Conservation (phyloP, 2,113 vertebrate genomes). For the Cebidichthys violaceus region DNA sequence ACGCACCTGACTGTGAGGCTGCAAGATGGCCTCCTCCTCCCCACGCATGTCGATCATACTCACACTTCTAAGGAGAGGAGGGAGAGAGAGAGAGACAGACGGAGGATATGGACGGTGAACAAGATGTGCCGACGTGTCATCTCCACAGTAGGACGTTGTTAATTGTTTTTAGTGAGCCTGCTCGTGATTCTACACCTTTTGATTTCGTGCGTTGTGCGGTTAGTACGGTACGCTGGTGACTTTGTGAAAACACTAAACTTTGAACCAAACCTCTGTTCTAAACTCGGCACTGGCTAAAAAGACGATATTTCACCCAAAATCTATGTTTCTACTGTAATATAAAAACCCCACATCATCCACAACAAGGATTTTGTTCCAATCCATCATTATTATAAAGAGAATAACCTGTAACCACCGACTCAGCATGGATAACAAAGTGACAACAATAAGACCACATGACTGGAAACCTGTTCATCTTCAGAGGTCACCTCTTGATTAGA, state of each 20-base stretch:
- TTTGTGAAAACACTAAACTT: neutral
- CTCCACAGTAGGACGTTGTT: neutral
- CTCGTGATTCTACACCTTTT: neutral
- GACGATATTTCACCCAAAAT: neutral
- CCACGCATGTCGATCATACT: constrained; percentile 97
- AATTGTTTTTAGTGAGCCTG: neutral
- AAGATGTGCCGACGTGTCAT: neutral
- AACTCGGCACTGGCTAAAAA: neutral
- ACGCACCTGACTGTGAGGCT: constrained; percentile 92
- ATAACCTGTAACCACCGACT: neutral
- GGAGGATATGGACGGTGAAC: neutral
- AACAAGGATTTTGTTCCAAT: neutral
- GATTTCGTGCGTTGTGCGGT: neutral
- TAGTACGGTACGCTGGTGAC: neutral
- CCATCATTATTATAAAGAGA: neutral
- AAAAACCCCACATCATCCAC: neutral
- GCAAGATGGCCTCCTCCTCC: constrained; percentile 87
- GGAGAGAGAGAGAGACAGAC: neutral
- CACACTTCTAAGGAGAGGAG: constrained; percentile 84
- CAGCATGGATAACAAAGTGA: neutral
- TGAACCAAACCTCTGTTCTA: neutral
- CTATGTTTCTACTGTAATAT: neutral
- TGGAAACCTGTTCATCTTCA: neutral
- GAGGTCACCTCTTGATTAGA: neutral
- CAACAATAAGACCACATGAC: neutral